Percentiles rank a stretch among this genome's conserved stretches.
phyloP scores from a whole-genome alignment of 1,140 invertebrate species.

The Pseudomyrmex flavicornis region DNA sequence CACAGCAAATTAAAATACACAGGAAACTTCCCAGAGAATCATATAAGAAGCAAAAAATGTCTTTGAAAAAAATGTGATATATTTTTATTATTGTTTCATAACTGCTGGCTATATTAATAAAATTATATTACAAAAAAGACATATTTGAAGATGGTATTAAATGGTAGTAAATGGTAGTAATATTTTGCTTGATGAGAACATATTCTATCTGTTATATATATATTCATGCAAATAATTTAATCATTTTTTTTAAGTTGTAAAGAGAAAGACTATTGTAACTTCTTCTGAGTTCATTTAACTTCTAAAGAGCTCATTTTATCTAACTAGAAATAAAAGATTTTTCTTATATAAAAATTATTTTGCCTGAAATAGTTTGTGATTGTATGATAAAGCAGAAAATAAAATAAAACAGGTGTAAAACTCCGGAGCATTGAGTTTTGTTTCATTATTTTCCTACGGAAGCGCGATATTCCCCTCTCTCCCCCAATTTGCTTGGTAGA shows the following conservation, averaged over 20 bases:
- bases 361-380: background rate
- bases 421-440: background rate
- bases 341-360: background rate
- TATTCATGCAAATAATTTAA: background rate
- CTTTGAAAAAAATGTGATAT: background rate
- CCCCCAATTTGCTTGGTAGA: background rate
- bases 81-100: conserved; percentile 10
- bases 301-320: background rate
- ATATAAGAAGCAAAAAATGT: conserved; percentile 1
- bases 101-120: conserved; percentile 36
- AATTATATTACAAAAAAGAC: conserved; percentile 22
- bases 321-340: background rate
- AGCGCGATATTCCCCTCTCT: too few relatives aligned
- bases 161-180: background rate
- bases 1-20: background rate
- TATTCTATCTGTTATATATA: background rate
- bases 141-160: background rate
- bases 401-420: conserved; percentile 16
- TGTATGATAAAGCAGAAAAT: background rate
- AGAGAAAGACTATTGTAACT: too few relatives aligned
- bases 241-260: background rate
- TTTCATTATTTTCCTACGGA: conserved; percentile 9
- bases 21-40: background rate
- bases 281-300: background rate
- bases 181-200: conserved; percentile 2